phyloP scores from a whole-genome alignment of 2,797 vertebrate genomes.

The Ctenochaetus hawaiiensis region DNA sequence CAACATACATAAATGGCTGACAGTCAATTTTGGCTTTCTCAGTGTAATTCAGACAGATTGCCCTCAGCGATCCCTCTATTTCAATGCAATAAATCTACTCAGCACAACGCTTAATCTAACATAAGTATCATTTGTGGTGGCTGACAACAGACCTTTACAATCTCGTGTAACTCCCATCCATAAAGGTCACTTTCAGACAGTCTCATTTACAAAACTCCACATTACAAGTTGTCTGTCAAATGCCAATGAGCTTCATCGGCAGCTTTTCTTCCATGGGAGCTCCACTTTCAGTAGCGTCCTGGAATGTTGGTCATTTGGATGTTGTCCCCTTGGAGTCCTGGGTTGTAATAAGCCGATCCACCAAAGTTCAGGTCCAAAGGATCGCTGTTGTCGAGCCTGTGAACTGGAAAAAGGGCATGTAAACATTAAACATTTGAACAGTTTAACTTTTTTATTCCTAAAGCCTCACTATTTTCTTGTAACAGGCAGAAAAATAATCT shows the following conservation, averaged over 20 bases:
- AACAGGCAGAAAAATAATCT: not conserved
- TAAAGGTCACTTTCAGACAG: conserved; percentile 14
- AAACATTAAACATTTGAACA: not conserved
- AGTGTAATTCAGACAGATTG: conserved; percentile 36
- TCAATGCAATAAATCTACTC: conserved; percentile 45
- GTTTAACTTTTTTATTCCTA: not conserved
- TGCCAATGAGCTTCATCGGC: conserved; percentile 1
- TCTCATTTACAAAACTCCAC: conserved; percentile 47
- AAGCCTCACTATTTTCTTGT: not conserved
- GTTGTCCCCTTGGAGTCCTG: conserved; percentile 79
- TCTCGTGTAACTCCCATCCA: conserved; percentile 28
- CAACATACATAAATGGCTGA: conserved; percentile 65
- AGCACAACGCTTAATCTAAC: conserved; percentile 31
- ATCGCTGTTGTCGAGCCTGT: conserved; percentile 87
- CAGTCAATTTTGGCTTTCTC: conserved; percentile 60
- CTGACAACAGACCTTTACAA: conserved; percentile 27
- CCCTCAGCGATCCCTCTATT: conserved; percentile 31
- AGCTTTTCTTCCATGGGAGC: conserved; percentile 21
- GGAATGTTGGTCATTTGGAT: conserved; percentile 85
- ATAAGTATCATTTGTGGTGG: conserved; percentile 26
- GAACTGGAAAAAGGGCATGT: conserved; percentile 80
- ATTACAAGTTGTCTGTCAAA: conserved; percentile 12
- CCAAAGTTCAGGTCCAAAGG: conserved; percentile 84
- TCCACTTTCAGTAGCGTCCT: conserved; percentile 42
- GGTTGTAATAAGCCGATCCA: conserved; percentile 84